Conservation (phyloP, 1,140 invertebrate genomes). For the Orchesella cincta region DNA sequence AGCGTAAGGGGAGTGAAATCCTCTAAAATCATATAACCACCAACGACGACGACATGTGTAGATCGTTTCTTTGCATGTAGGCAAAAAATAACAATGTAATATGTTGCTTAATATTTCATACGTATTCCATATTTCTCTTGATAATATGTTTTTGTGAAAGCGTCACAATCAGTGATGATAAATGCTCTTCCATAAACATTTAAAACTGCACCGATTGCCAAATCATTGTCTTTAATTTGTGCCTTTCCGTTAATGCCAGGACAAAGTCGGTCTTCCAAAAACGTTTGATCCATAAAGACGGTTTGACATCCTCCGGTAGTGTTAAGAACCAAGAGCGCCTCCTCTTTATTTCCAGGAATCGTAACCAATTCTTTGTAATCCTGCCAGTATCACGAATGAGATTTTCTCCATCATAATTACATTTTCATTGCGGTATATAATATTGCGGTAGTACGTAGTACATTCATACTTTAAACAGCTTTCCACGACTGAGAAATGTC, state of each 20-base stretch:
- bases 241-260: not conserved
- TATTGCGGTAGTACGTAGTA: not conserved
- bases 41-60: too few species aligned
- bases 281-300: not conserved
- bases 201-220: slow-evolving; percentile 76
- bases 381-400: not conserved
- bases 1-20: slow-evolving; percentile 3
- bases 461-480: slow-evolving; percentile 2
- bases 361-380: slow-evolving; percentile 15
- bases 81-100: slow-evolving; percentile 1
- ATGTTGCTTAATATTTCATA: slow-evolving; percentile 10
- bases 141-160: slow-evolving; percentile 83
- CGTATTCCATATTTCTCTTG: slow-evolving; percentile 58
- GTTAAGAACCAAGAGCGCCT: slow-evolving; percentile 3
- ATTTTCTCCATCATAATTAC: too few species aligned
- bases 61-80: too few species aligned
- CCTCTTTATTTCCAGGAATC: not conserved
- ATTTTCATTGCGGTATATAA: too few species aligned
- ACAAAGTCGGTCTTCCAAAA: not conserved
- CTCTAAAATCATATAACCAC: slow-evolving; percentile 6
- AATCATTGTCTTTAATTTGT: slow-evolving; percentile 63
- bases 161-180: slow-evolving; percentile 78
- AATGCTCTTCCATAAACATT: slow-evolving; percentile 77
- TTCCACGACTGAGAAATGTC: slow-evolving; percentile 2
- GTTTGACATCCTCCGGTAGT: not conserved